Conservation (phyloP, 2,113 vertebrate species). For the Scytalopus superciliaris region DNA sequence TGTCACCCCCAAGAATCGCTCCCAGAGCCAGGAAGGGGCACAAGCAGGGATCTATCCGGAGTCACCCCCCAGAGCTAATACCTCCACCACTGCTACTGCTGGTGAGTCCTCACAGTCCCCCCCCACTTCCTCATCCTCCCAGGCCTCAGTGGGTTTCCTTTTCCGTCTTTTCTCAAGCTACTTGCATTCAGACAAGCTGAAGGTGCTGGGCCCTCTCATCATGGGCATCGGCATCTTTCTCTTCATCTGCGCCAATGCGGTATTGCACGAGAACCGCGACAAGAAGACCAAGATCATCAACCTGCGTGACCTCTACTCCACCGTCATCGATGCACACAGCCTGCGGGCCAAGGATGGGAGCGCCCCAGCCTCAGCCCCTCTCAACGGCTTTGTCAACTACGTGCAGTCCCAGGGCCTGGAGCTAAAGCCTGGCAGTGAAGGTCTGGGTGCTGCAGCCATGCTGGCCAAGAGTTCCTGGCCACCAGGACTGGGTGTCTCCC, state of each 20-base stretch:
- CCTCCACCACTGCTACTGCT: not conserved
- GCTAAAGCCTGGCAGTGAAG: conserved; percentile 64
- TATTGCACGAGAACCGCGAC: conserved; percentile 93
- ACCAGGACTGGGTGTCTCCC: conserved; percentile 66
- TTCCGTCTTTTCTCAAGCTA: conserved; percentile 83
- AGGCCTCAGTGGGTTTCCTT: conserved; percentile 74
- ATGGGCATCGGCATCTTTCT: conserved; percentile 98
- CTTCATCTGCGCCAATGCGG: conserved; percentile 95
- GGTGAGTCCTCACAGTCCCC: not conserved
- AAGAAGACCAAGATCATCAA: conserved; percentile 96
- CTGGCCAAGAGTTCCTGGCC: conserved; percentile 85
- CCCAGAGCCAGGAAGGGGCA: conserved; percentile 9
- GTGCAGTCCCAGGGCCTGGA: conserved; percentile 81
- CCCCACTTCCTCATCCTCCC: not conserved
- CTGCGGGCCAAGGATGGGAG: conserved; percentile 84
- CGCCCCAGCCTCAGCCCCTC: conserved; percentile 62
- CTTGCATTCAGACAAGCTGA: conserved; percentile 92
- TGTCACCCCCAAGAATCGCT: conserved; percentile 13
- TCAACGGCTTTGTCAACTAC: conserved; percentile 89
- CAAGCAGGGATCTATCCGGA: not conserved
- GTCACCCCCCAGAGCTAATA: not conserved
- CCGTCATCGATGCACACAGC: conserved; percentile 94
- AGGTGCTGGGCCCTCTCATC: conserved; percentile 92
- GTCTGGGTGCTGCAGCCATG: conserved; percentile 73
- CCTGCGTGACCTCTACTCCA: conserved; percentile 95